These are phyloP conservation scores for Theristus sp. DNA, from an alignment of 2,888 invertebrate genomes.

Conservation along the genomic window DNA sequence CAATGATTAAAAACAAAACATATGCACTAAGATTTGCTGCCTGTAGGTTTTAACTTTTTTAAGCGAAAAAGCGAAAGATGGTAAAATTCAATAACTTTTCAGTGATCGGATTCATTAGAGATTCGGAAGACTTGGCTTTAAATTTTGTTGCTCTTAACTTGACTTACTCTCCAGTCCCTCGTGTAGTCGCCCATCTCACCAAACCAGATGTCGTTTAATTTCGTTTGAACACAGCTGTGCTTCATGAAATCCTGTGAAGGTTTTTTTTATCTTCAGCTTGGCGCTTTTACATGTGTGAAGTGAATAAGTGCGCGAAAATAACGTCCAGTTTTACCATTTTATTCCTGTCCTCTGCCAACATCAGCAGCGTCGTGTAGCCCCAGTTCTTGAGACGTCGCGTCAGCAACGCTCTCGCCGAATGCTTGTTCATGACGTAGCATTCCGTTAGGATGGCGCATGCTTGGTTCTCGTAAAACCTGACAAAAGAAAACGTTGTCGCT, in stretches of 20 bases:
- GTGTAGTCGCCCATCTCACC: slow-evolving; percentile 30
- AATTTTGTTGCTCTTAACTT: no score
- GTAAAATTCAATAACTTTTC: no score
- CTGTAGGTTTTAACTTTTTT: no score
- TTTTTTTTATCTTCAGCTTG: no score
- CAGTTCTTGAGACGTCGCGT: slow-evolving; percentile 20
- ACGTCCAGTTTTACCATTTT: slow-evolving; percentile 13
- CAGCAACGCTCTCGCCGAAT: slow-evolving; percentile 23
- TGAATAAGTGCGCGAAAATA: neutral
- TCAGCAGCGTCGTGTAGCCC: slow-evolving; percentile 25
- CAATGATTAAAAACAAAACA: no score
- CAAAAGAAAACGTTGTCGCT: neutral
- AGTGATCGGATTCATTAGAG: no score
- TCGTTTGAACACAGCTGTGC: slow-evolving; percentile 30
- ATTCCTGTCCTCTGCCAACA: slow-evolving; percentile 25
- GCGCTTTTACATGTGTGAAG: no score
- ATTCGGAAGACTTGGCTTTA: no score
- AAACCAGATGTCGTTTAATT: slow-evolving; percentile 31
- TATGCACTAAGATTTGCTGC: no score
- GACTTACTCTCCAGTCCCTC: slow-evolving; percentile 24
- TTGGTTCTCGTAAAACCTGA: slow-evolving; percentile 25
- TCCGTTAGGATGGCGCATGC: slow-evolving; percentile 26
- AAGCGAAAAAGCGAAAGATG: no score
- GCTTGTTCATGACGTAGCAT: slow-evolving; percentile 21
- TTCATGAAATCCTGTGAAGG: slow-evolving; percentile 29